Percentiles rank a stretch among this genome's conserved stretches.
Evolutionary conservation across 2,888 invertebrate genomes (phyloP).

Genomic region (Pogonocherus hispidulus): DNA sequence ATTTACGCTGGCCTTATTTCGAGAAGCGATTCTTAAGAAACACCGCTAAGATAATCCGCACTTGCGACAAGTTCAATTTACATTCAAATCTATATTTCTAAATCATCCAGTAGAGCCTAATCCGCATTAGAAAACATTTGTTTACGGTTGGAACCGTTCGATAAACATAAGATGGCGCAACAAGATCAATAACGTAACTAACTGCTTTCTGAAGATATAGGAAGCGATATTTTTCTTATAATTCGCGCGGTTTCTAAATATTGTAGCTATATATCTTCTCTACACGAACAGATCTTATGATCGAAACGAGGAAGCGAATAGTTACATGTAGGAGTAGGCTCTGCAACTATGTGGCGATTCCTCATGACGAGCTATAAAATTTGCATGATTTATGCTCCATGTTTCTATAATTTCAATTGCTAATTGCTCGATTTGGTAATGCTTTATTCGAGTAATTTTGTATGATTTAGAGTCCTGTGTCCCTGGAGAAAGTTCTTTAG

Average conservation of each 20-base stretch:
- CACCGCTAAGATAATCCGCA: neutral
- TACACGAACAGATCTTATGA: neutral
- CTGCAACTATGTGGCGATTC: neutral
- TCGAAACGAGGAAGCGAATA: neutral
- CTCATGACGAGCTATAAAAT: neutral
- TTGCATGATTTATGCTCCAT: neutral
- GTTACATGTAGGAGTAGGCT: neutral
- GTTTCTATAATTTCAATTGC: neutral
- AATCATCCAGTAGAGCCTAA: neutral
- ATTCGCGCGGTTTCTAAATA: slow-evolving; percentile 5
- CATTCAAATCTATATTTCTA: neutral
- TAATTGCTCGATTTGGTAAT: slow-evolving; percentile 5
- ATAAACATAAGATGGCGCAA: slow-evolving; percentile 8
- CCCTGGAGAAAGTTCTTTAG: no score
- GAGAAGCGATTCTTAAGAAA: neutral
- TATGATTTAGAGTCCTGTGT: no score
- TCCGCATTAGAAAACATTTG: slow-evolving; percentile 4
- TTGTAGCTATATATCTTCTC: neutral
- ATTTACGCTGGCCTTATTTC: no score
- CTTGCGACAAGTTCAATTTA: neutral
- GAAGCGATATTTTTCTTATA: neutral
- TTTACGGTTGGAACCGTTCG: neutral
- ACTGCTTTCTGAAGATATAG: slow-evolving; percentile 13
- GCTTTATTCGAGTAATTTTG: neutral
- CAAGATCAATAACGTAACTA: neutral